Conservation (phyloP, 23 tunicate species). For the Halocynthia aurantium region DNA sequence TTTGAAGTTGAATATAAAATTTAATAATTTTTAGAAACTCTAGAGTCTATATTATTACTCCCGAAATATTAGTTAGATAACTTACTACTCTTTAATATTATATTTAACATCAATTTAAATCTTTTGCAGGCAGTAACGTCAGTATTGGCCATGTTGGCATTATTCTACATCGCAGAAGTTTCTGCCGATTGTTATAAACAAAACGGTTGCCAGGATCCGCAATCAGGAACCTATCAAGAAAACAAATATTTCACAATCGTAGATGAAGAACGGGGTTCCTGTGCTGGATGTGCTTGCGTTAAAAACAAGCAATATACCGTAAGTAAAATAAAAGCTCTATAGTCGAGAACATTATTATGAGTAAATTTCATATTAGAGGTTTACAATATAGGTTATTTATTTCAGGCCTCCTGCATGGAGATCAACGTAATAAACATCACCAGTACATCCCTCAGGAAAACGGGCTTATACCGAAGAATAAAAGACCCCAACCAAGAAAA, state of each 20-base stretch:
- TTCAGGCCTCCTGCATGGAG: constrained; percentile 15
- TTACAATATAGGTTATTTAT: neutral
- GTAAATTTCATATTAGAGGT: neutral
- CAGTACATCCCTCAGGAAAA: neutral
- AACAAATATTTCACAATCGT: neutral
- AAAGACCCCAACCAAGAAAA: neutral
- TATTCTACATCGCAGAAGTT: neutral
- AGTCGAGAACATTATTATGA: neutral
- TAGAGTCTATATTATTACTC: no score
- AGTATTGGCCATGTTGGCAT: neutral
- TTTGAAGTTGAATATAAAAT: no score
- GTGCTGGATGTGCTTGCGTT: constrained; percentile 4
- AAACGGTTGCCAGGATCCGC: neutral
- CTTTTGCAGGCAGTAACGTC: no score
- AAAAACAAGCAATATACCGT: constrained; percentile 2
- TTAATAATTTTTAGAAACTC: no score
- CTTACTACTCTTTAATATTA: no score
- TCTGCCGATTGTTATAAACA: neutral
- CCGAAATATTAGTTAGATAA: no score
- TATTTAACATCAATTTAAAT: no score
- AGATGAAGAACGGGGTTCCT: neutral
- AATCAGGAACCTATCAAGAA: neutral
- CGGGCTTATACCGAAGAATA: neutral
- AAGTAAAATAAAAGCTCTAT: neutral
- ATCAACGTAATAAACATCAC: neutral